Conservation (phyloP, 2,797 vertebrate genomes). For the Gobio occitaniae region DNA sequence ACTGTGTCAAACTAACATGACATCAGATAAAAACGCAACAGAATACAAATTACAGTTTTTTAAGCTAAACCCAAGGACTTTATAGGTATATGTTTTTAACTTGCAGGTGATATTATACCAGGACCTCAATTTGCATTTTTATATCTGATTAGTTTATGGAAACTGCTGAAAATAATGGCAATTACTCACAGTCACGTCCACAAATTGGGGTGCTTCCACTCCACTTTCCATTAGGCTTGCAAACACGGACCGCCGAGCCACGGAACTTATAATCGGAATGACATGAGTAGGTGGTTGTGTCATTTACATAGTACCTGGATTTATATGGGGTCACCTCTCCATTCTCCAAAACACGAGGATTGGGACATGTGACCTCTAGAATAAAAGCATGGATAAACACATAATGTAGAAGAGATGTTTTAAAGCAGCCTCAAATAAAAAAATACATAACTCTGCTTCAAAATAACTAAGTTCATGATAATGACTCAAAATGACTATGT, state of each 20-base stretch:
- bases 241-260: conserved; percentile 72
- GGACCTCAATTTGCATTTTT: neutral
- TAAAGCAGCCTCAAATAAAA: neutral
- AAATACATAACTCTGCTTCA: neutral
- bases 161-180: neutral
- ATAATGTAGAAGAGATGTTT: neutral
- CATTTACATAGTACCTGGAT: conserved; percentile 64
- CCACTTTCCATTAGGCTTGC: conserved; percentile 76
- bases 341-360: conserved; percentile 68
- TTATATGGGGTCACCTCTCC: conserved; percentile 67
- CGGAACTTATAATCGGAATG: conserved; percentile 67
- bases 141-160: neutral
- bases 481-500: neutral
- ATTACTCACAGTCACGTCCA: conserved; percentile 71
- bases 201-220: conserved; percentile 72
- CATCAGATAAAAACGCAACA: neutral
- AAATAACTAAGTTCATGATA: neutral
- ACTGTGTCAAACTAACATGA: neutral
- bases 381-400: neutral
- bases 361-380: conserved; percentile 69
- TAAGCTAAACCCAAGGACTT: neutral
- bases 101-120: neutral
- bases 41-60: neutral
- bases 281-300: conserved; percentile 71
- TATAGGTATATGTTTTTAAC: neutral